A percentile compares a stretch with the other conserved stretches of the same genome.
phyloP scores from a whole-genome alignment of 2,888 invertebrate genomes.

The Epirrhoe tristata region DNA sequence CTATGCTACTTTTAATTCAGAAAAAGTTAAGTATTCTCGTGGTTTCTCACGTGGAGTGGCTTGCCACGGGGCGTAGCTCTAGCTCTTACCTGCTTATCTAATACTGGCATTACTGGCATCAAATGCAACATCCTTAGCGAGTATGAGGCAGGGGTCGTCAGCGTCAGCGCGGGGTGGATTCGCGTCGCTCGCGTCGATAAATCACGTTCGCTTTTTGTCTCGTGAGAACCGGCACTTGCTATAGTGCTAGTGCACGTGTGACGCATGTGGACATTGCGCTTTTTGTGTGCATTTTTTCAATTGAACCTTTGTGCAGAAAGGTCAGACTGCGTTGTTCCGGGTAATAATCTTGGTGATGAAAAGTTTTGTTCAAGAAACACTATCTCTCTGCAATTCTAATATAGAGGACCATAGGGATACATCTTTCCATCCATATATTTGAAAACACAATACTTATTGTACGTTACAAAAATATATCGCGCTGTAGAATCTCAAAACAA shows the following conservation, averaged over 20 bases:
- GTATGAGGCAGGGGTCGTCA: slow-evolving; percentile 41
- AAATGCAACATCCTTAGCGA: slow-evolving; percentile 33
- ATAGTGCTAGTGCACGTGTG: slow-evolving; percentile 44
- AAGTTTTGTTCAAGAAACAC: neutral
- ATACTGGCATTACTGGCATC: slow-evolving; percentile 27
- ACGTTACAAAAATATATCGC: neutral
- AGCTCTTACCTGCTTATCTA: neutral
- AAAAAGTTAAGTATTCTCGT: too few species aligned
- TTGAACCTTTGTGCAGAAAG: slow-evolving; percentile 39
- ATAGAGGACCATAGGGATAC: too few species aligned
- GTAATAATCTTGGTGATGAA: slow-evolving; percentile 5
- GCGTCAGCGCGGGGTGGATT: slow-evolving; percentile 48
- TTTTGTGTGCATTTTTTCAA: slow-evolving; percentile 43
- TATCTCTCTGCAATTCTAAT: neutral
- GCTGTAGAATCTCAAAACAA: slow-evolving; percentile 13
- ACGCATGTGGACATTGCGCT: slow-evolving; percentile 51
- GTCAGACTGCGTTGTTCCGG: slow-evolving; percentile 44
- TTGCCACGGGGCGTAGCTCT: too few species aligned
- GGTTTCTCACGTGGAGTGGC: too few species aligned
- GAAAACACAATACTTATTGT: too few species aligned
- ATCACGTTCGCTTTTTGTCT: slow-evolving; percentile 65
- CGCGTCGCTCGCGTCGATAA: slow-evolving; percentile 60
- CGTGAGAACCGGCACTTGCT: slow-evolving; percentile 73
- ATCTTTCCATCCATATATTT: too few species aligned
- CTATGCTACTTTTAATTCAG: too few species aligned